Conservation (phyloP, 2,888 invertebrate genomes). For the Eulithis prunata region DNA sequence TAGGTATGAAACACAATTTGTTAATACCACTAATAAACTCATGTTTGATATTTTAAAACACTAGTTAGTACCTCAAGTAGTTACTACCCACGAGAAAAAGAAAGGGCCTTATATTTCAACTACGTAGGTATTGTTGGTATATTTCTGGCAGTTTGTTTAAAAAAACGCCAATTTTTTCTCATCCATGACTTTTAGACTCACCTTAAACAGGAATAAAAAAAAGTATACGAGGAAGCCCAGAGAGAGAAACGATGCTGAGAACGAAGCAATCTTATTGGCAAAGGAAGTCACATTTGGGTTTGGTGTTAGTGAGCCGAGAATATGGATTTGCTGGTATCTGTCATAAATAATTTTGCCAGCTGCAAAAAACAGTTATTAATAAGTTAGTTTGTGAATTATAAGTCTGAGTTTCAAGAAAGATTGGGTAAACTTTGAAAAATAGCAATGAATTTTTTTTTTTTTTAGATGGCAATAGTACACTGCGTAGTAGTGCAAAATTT, state of each 20-base stretch:
- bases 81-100: too few species aligned
- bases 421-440: too few species aligned
- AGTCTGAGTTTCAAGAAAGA: conserved; percentile 5
- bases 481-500: too few species aligned
- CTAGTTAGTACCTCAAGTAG: too few species aligned
- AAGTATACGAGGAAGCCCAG: conserved; percentile 87
- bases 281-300: conserved; percentile 78
- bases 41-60: too few species aligned
- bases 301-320: conserved; percentile 77
- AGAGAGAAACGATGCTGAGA: conserved; percentile 71
- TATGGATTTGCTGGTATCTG: conserved; percentile 85
- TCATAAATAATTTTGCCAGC: conserved; percentile 86
- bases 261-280: conserved; percentile 76
- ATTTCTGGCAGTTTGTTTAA: neutral
- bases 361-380: conserved; percentile 65
- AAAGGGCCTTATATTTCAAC: too few species aligned
- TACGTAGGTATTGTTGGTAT: neutral
- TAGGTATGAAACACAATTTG: too few species aligned
- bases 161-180: neutral
- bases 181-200: conserved; percentile 36
- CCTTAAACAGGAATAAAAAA: conserved; percentile 76
- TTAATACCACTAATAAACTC: too few species aligned
- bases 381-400: conserved; percentile 28
- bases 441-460: too few species aligned
- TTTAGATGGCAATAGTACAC: too few species aligned